Percentiles rank a stretch among this genome's conserved stretches.
phyloP scores from a whole-genome alignment of 2,797 vertebrate genomes.

The Lophotriccus pileatus region DNA sequence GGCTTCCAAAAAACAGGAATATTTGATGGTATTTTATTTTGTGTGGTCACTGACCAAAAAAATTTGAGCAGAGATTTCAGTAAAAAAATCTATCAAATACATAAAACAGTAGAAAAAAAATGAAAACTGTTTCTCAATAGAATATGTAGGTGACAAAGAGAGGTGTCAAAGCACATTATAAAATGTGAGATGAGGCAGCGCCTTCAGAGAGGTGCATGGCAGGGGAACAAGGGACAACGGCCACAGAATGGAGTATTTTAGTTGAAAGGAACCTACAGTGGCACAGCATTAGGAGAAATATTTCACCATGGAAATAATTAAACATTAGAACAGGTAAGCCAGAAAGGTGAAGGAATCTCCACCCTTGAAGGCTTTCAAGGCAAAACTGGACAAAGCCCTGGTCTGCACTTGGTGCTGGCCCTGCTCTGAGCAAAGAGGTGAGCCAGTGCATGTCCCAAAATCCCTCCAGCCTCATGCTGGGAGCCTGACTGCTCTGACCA shows the following conservation, averaged over 20 bases:
- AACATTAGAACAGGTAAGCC: background rate
- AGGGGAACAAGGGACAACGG: background rate
- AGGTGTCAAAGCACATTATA: background rate
- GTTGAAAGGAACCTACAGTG: background rate
- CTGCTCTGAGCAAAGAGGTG: background rate
- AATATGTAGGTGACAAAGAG: background rate
- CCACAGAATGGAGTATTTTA: background rate
- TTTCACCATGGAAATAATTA: background rate
- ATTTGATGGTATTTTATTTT: background rate
- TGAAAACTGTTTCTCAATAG: background rate
- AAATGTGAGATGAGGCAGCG: background rate
- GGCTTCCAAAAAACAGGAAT: background rate
- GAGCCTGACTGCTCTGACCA: background rate
- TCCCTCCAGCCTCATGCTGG: background rate
- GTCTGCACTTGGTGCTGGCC: background rate
- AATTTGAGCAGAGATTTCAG: background rate
- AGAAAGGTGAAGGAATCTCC: background rate
- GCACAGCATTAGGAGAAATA: background rate
- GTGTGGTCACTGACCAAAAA: background rate
- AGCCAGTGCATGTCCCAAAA: background rate
- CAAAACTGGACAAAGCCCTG: background rate
- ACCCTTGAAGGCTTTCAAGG: background rate
- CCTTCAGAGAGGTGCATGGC: background rate
- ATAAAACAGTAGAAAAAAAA: background rate
- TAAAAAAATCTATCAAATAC: background rate